Percentiles rank a stretch among this genome's conserved stretches.
These are phyloP conservation scores for Apodemus speciosus DNA, from an alignment of 2,113 vertebrate species.

Conservation along the genomic window DNA sequence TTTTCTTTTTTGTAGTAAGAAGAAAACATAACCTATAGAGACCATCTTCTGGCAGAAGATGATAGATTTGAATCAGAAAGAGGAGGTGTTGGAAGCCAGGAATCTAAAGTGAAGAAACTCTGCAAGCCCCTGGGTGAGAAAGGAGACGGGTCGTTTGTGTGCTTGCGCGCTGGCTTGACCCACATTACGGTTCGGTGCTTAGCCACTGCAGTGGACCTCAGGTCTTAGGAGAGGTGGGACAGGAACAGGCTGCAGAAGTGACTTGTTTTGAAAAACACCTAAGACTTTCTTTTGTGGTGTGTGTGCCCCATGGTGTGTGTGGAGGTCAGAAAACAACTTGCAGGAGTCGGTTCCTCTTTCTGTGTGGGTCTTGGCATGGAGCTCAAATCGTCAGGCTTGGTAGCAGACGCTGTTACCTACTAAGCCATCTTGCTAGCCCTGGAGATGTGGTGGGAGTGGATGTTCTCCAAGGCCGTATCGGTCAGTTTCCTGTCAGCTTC, in stretches of 20 bases:
- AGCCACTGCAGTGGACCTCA: neutral
- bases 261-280: neutral
- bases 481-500: neutral
- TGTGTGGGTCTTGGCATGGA: neutral
- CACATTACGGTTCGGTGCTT: neutral
- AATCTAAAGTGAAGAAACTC: slow-evolving; percentile 78
- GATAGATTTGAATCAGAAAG: slow-evolving; percentile 80
- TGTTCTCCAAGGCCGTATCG: neutral
- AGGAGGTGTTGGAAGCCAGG: slow-evolving; percentile 74
- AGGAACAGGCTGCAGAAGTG: neutral
- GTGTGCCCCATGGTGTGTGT: neutral
- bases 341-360: neutral
- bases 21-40: slow-evolving; percentile 74
- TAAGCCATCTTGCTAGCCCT: neutral
- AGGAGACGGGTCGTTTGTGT: slow-evolving; percentile 15
- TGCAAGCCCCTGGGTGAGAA: slow-evolving; percentile 68
- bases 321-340: neutral
- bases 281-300: neutral
- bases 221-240: neutral
- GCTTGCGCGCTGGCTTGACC: neutral
- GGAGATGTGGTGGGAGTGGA: neutral
- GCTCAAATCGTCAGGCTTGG: neutral
- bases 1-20: slow-evolving; percentile 77
- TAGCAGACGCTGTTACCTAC: neutral
- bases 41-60: slow-evolving; percentile 77